Evolutionary conservation across 2,113 vertebrate species (phyloP).

Genomic region (Podocnemis expansa): DNA sequence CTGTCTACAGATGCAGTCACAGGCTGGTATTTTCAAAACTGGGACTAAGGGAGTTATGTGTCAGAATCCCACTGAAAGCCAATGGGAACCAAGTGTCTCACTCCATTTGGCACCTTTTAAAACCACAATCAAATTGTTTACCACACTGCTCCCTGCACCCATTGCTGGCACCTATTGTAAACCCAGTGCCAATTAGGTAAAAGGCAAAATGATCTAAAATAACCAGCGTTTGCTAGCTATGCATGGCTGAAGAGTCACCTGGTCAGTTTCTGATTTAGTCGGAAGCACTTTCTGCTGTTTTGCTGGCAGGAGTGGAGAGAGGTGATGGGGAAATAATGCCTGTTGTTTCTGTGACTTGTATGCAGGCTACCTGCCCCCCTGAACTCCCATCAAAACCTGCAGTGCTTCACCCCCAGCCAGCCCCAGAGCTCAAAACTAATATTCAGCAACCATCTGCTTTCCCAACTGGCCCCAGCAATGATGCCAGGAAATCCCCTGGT

Average conservation of each 20-base stretch:
- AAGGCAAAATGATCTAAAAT: background rate
- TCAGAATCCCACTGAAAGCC: background rate
- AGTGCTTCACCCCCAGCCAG: slow-evolving; percentile 62
- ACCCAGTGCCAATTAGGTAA: background rate
- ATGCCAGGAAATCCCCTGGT: background rate
- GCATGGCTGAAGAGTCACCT: background rate
- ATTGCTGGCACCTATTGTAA: background rate
- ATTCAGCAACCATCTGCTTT: background rate
- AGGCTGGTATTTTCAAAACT: background rate
- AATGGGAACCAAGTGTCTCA: background rate
- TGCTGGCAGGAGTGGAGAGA: background rate
- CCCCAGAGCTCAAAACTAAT: slow-evolving; percentile 27
- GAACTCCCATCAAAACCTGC: slow-evolving; percentile 56
- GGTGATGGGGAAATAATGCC: background rate
- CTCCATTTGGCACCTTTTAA: background rate
- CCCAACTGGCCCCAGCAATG: background rate
- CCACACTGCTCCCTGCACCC: background rate
- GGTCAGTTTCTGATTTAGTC: background rate
- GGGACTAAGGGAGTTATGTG: background rate
- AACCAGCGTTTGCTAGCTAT: rapidly evolving
- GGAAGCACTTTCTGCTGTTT: background rate
- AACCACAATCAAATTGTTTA: background rate
- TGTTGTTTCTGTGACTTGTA: slow-evolving; percentile 11
- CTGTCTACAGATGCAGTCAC: background rate
- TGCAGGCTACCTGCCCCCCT: slow-evolving; percentile 67